Base-by-base conservation (phyloP, 2,797 vertebrate species). In the Arrhamphus sclerolepis region DNA sequence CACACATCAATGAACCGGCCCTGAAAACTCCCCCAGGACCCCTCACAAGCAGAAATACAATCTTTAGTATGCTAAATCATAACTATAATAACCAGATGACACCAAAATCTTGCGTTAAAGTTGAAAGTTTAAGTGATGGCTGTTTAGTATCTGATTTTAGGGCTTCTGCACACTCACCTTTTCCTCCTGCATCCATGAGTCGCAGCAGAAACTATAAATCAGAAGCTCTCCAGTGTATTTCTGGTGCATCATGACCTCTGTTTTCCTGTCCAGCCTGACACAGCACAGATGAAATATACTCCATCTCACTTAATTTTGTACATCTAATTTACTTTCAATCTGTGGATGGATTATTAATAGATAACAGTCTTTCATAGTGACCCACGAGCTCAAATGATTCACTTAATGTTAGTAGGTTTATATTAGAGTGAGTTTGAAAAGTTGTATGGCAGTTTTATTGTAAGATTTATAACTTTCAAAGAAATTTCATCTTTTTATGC, bases 171-270 rank as follows among this genome's bases (percentile, higher is more conserved):
- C 3, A 49, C 21, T 34, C n/a, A 41, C 52, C 11, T 55, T 28
- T 29, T 7, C 28, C 28, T 7, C 3, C 18, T 52, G 46, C 28
- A 5, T 65, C 11, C 9, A 14, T 18, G 26, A 4, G 3, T 44
- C 34, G n/a, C 29, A 19, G 50, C 38, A 43, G 42, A 49, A 59
- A 46, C 13, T 38, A 62, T 31, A 57, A 64, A 68, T 60, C 24
- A 64, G 17, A 40, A 22, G 1, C 29, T 28, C 7, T 10, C 8
- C 16, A 34, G 17, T 66, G 17, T 28, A 1, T 31, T 44, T 19
- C 49, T 44, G 43, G 19, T 7, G 19, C 31, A 47, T 18, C 57
- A 14, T 57, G 17, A 19, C 13, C 14, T 8, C 3, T 42, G n/a
- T 19, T 48, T 41, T 42, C 39, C 13, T 1, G 47, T 18, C 5